Conservation (phyloP, 2,113 vertebrate genomes). For the Suncus etruscus region DNA sequence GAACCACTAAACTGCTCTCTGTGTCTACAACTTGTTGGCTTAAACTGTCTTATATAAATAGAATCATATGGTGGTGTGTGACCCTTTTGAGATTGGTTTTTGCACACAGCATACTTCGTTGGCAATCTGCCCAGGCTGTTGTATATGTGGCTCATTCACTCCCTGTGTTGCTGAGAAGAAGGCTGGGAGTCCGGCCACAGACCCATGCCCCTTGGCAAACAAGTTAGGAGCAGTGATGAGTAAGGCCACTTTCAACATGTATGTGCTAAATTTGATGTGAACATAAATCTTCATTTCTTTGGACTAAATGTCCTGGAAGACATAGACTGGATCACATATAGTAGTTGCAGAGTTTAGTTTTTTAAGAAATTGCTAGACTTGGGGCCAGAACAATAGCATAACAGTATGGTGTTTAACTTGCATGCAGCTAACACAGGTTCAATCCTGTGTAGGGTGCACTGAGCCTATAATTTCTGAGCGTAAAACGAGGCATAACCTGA, state of each 20-base stretch:
- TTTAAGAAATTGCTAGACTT: slow-evolving; percentile 23
- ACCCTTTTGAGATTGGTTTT: neutral
- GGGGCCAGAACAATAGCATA: no score
- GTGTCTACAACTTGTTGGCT: slow-evolving; percentile 31
- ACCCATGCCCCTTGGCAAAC: no score
- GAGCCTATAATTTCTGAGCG: no score
- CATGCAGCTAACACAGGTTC: no score
- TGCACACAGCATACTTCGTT: slow-evolving; percentile 26
- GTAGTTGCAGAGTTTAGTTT: slow-evolving; percentile 30
- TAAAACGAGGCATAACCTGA: no score
- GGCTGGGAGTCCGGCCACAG: neutral
- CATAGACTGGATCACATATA: slow-evolving; percentile 11
- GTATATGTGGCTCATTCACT: neutral
- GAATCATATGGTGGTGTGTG: neutral
- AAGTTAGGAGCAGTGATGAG: slow-evolving; percentile 30
- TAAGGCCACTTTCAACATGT: slow-evolving; percentile 21
- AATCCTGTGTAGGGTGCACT: no score
- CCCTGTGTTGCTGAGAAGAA: slow-evolving; percentile 35
- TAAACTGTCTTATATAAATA: slow-evolving; percentile 19
- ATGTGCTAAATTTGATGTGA: neutral
- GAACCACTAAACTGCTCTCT: neutral
- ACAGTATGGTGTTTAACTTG: no score
- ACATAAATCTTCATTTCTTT: slow-evolving; percentile 44
- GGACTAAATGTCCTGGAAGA: neutral
- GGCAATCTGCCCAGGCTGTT: neutral